Evolutionary conservation across 92 coral and sea anemone genomes (phyloP), one percentile per base, ranked within the genome.

Genomic region (Epizoanthus illoricatus): DNA sequence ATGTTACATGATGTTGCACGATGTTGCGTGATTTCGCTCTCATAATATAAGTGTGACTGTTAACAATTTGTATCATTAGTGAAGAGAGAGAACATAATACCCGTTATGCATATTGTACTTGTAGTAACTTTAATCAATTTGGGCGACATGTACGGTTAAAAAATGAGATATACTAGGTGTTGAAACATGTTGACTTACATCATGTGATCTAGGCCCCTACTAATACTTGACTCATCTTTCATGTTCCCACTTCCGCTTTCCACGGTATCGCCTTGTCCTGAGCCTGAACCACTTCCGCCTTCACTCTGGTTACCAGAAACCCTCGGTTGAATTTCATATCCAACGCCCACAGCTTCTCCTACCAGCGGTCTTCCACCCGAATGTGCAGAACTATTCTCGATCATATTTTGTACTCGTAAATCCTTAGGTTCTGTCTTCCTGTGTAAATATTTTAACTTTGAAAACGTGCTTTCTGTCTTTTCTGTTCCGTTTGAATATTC

Each of bases 201-300:
- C 49, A 64, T 18, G 18, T 63, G 47, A 19, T 63, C 17, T 40
- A 33, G 10, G 3, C 43, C 60, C 61, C 24, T 78, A n/a, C 24
- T 78, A 18, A 23, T 61, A 23, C 23, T 16, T 2, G 33, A 11
- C 52, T 45, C 58, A 63, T 40, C 82, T 9, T 65, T 43, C 21
- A 7, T 65, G 18, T 28, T 28, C 40, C 23, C 70, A 13, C 73
- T 68, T 21, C 33, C 71, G 47, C 41, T 64, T 4, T 21, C 43
- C 12, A n/a, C 47, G n/a, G 16, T 54, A 11, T 39, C 57, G 16
- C 56, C 69, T 16, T 13, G 45, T 36, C 3, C 67, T 2, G 64
- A 11, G 18, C 57, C 49, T 43, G 43, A 57, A 40, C 56, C 69
- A 75, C 69, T 75, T 60, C 81, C 81, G 68, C 81, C 63, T 75